A percentile compares a stretch with the other conserved stretches of the same genome.
phyloP scores from a whole-genome alignment of 2,888 invertebrate genomes.

The Byasa hedistus region DNA sequence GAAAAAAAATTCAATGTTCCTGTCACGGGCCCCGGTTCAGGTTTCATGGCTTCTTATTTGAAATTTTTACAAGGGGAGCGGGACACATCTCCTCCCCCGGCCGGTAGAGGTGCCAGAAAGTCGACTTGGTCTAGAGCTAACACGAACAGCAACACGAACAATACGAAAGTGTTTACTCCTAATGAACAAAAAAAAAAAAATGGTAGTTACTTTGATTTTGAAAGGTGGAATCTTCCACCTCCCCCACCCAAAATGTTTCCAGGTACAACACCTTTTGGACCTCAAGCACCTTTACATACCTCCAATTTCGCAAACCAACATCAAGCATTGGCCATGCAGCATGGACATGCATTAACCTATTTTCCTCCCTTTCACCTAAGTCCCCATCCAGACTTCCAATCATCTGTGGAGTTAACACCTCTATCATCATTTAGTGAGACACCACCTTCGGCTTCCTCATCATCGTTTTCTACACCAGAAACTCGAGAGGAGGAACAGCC shows the following conservation, averaged over 20 bases:
- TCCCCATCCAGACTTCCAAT: slow-evolving; percentile 83
- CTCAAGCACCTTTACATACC: slow-evolving; percentile 79
- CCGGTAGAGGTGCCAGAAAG: slow-evolving; percentile 83
- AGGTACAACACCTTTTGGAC: slow-evolving; percentile 78
- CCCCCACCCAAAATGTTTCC: slow-evolving; percentile 85
- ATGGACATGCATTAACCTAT: slow-evolving; percentile 86
- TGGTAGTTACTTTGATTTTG: slow-evolving; percentile 88
- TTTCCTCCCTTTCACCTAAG: slow-evolving; percentile 88
- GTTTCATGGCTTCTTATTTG: slow-evolving; percentile 93
- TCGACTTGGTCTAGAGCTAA: slow-evolving; percentile 82
- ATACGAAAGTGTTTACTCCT: slow-evolving; percentile 60
- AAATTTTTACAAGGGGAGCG: slow-evolving; percentile 91
- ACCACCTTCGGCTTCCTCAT: slow-evolving; percentile 79
- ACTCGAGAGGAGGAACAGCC: slow-evolving; percentile 85
- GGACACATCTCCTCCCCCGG: slow-evolving; percentile 89
- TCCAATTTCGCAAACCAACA: slow-evolving; percentile 81
- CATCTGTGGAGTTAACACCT: slow-evolving; percentile 83
- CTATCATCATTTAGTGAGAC: slow-evolving; percentile 80
- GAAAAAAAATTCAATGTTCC: slow-evolving; percentile 82
- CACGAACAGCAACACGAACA: slow-evolving; percentile 64
- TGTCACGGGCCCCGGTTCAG: slow-evolving; percentile 82
- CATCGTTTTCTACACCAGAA: slow-evolving; percentile 78
- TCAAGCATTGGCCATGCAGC: slow-evolving; percentile 83
- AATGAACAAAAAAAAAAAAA: slow-evolving; percentile 74
- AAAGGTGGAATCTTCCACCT: slow-evolving; percentile 88